Percentiles rank a stretch among this genome's conserved stretches.
Evolutionary conservation across 2,888 invertebrate species (phyloP).

Genomic region (Mimachlamys varia): DNA sequence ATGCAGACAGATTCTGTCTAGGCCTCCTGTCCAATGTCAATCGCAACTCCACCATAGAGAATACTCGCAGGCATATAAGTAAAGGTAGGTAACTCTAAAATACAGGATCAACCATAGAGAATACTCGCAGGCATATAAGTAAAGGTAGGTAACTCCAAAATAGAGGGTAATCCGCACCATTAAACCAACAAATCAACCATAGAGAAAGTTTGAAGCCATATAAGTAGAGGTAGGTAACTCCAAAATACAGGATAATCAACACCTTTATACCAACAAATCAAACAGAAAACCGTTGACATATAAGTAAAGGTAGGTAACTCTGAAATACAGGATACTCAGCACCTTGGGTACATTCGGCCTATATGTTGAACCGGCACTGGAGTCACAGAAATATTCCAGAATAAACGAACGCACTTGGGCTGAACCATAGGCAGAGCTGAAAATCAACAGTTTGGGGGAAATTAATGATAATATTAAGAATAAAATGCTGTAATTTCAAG

Average conservation of each 20-base stretch:
- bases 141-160: constrained; percentile 85
- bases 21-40: constrained; percentile 99
- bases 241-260: no score
- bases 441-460: no score
- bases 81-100: constrained; percentile 85
- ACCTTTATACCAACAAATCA: constrained; percentile 87
- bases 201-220: constrained; percentile 98
- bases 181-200: constrained; percentile 91
- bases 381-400: no score
- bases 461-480: no score
- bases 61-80: constrained; percentile 98
- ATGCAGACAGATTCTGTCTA: constrained; percentile 97
- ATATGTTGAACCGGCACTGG: no score
- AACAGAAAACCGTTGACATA: constrained; percentile 99
- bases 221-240: constrained; percentile 90
- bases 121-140: constrained; percentile 98
- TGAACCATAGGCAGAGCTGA: no score
- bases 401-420: no score
- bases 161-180: no score
- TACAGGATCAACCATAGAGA: constrained; percentile 93
- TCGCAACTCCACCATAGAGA: constrained; percentile 98
- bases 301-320: constrained; percentile 90
- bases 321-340: no score
- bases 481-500: no score
- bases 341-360: no score